phyloP scores from a whole-genome alignment of 2,888 invertebrate species.

The Busseola fusca region DNA sequence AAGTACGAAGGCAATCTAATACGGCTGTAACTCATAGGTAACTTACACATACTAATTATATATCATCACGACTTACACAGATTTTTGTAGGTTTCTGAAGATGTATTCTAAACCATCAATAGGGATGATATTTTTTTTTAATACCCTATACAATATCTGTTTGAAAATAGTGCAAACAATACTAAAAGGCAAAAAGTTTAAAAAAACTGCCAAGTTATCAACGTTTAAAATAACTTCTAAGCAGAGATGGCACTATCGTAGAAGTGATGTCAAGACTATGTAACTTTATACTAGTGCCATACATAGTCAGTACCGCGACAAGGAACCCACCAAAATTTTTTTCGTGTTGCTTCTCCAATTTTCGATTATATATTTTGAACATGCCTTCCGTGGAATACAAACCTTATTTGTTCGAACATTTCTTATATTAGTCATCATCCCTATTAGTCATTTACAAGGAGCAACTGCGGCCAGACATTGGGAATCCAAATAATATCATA shows the following conservation, averaged over 20 bases:
- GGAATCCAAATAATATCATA: conserved; percentile 12
- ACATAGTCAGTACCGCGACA: too few species aligned
- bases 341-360: too few species aligned
- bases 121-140: neutral
- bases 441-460: conserved; percentile 8
- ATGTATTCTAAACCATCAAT: neutral
- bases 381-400: neutral
- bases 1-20: neutral
- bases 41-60: neutral
- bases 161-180: neutral
- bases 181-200: too few species aligned
- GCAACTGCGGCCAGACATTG: neutral
- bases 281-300: neutral
- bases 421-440: neutral
- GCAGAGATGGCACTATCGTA: neutral
- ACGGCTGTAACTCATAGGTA: neutral
- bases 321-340: too few species aligned
- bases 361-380: neutral
- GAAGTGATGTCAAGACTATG: neutral
- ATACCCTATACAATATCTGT: neutral
- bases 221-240: neutral
- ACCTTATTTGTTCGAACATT: neutral
- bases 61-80: neutral
- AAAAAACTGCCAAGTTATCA: too few species aligned
- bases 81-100: neutral